Percentiles rank a stretch among this genome's conserved stretches.
Evolutionary conservation across 1,140 invertebrate species (phyloP).

Genomic region (Aphidius gifuensis): DNA sequence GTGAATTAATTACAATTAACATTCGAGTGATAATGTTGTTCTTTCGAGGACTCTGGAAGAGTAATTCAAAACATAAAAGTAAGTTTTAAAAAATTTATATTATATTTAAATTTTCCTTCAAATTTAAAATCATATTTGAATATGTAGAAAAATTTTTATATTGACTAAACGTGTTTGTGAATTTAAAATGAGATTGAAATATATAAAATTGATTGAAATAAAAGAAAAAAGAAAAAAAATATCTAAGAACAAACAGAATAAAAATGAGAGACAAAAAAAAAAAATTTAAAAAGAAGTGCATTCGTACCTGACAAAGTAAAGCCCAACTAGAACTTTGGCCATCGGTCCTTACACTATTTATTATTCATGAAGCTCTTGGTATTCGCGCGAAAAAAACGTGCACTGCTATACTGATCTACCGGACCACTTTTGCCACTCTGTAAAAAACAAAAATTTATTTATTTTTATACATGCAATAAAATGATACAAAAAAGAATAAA

Average conservation of each 20-base stretch:
- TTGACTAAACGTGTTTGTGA: no score
- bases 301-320: slow-evolving; percentile 4
- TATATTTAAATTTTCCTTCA: no score
- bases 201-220: neutral
- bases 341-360: slow-evolving; percentile 12
- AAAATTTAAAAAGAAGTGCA: slow-evolving; percentile 1
- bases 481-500: no score
- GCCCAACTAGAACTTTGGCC: slow-evolving; percentile 8
- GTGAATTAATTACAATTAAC: slow-evolving; percentile 6
- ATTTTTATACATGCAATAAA: no score
- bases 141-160: no score
- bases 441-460: neutral
- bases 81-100: slow-evolving; percentile 44
- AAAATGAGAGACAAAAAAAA: neutral
- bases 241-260: neutral
- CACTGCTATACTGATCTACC: neutral
- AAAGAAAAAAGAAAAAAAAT: neutral
- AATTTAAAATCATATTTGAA: no score
- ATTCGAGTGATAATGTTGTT: slow-evolving; percentile 53
- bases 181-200: no score
- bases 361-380: slow-evolving; percentile 14
- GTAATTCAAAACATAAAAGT: slow-evolving; percentile 68
- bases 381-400: slow-evolving; percentile 8
- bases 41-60: slow-evolving; percentile 65
- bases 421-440: neutral